A percentile compares a stretch with the other conserved stretches of the same genome.
Evolutionary conservation across 2,888 invertebrate species (phyloP).

Genomic region (Drosophila tanythrix): DNA sequence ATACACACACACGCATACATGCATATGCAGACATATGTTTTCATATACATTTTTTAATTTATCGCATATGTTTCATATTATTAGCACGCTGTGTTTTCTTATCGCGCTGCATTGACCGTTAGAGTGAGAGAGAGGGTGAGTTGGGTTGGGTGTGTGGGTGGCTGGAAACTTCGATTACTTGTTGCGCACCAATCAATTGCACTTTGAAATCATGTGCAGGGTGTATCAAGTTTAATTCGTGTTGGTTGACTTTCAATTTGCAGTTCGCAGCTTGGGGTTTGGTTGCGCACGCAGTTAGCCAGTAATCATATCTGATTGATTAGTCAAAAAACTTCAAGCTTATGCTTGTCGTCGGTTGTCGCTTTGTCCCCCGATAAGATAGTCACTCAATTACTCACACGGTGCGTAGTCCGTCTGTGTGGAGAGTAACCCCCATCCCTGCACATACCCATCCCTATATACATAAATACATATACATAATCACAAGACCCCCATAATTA

Average conservation of each 20-base stretch:
- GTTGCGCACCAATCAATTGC: conserved; percentile 38
- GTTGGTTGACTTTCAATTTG: conserved; percentile 15
- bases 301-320: conserved; percentile 59
- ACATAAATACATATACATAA: conserved; percentile 11
- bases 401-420: background rate
- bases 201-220: conserved; percentile 4
- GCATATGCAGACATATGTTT: conserved; percentile 30
- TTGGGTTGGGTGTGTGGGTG: conserved; percentile 7
- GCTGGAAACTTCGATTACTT: conserved; percentile 34
- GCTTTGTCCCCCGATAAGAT: conserved; percentile 63
- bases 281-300: conserved; percentile 16
- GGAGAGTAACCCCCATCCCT: conserved; percentile 25
- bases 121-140: background rate
- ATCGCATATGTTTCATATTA: conserved; percentile 60
- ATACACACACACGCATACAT: background rate
- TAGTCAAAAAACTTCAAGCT: conserved; percentile 53
- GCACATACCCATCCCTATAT: conserved; percentile 41
- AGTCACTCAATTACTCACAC: conserved; percentile 29
- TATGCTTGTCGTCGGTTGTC: conserved; percentile 54
- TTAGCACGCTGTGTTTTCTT: conserved; percentile 21
- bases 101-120: conserved; percentile 22
- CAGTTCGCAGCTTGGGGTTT: conserved; percentile 16
- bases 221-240: conserved; percentile 20
- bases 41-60: conserved; percentile 39
- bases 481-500: conserved; percentile 46